Evolutionary conservation across 1,140 invertebrate species (phyloP), one percentile per base, ranked within the genome.

Genomic region (Bradysia coprophila): DNA sequence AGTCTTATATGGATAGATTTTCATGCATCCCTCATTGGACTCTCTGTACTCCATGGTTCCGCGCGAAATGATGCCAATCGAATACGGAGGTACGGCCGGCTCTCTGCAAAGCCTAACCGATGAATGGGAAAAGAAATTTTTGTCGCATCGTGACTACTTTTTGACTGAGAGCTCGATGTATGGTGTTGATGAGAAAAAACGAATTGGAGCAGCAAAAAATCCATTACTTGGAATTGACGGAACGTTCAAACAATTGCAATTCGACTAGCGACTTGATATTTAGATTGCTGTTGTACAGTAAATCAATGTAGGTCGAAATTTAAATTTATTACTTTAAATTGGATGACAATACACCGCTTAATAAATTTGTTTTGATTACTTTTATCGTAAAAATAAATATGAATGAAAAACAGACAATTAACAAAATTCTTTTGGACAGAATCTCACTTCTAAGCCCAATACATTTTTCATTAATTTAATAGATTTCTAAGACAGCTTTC

Each of bases 201-300:
- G 73, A 38, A 63, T 66, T 1, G 73, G 69, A 2, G 68, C 65
- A 47, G 65, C 72, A 2, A 66, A 72, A 41, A 71, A 69, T 32
- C 64, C 61, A 38, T 50, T 76, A 1, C 76, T 73, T 44, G 73
- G 72, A 3, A 46, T 73, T 15, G 69, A 76, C 43, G 73, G 72
- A 10, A 73, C 72, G 31, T 76, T 75, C 49, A 60, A 72, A 40
- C 63, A 72, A 54, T 51, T 76, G 28, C 60, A 66, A 43, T 45
- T 36, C 6, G 33, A 36, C 18, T 36, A 36, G n/a, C n/a, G n/a
- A n/a, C n/a, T n/a, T n/a, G n/a, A n/a, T n/a, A n/a, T n/a, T n/a
- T n/a, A n/a, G n/a, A n/a, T n/a, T n/a, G n/a, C n/a, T n/a, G n/a
- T n/a, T n/a, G n/a, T n/a, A n/a, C n/a, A n/a, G n/a, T n/a, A n/a